phyloP scores from a whole-genome alignment of 1,140 invertebrate genomes.

The Trinorchestia longiramus region DNA sequence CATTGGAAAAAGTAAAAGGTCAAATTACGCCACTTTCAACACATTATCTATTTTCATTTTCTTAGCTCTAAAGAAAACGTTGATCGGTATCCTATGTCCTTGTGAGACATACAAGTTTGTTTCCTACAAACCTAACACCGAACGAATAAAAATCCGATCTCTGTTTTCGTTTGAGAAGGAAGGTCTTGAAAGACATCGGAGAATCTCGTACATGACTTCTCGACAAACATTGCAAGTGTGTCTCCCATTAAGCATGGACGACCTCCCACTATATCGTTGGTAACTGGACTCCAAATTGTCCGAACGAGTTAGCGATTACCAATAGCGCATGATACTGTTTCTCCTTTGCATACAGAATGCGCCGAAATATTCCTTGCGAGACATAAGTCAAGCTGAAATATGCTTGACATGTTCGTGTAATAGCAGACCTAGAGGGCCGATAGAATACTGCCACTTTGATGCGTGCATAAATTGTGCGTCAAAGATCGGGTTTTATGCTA shows the following conservation, averaged over 20 bases:
- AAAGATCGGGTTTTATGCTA: background rate
- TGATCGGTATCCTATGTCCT: background rate
- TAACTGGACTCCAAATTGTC: constrained; percentile 30
- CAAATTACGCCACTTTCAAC: background rate
- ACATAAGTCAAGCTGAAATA: background rate
- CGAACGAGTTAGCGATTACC: background rate
- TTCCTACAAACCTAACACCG: background rate
- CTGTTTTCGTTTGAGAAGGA: background rate
- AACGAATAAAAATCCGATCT: background rate
- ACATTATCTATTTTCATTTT: background rate
- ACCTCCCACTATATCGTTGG: background rate
- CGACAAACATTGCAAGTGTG: background rate
- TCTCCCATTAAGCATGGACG: background rate
- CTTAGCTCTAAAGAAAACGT: background rate
- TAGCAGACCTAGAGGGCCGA: background rate
- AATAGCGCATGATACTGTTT: background rate
- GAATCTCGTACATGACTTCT: background rate
- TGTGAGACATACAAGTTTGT: background rate
- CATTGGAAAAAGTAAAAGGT: background rate
- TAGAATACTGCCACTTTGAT: background rate
- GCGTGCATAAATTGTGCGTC: background rate
- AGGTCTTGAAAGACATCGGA: background rate
- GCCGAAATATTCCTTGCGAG: background rate
- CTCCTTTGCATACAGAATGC: background rate
- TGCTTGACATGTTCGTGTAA: background rate